Evolutionary conservation across 2,888 invertebrate genomes (phyloP).

Genomic region (Pseudeuparius sepicola): DNA sequence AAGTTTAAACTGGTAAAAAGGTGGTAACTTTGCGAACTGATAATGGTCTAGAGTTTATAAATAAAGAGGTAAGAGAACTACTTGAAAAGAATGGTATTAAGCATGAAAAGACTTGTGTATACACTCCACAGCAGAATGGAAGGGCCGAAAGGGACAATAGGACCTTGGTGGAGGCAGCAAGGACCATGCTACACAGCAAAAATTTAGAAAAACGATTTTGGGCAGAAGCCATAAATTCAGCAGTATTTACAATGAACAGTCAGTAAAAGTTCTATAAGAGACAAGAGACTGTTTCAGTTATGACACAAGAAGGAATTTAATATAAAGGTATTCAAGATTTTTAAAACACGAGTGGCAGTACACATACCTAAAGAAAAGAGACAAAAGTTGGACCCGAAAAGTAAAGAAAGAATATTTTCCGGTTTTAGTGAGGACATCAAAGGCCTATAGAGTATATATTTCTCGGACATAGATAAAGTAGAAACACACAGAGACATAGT

Average conservation of each 20-base stretch:
- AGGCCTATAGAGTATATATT: too few species aligned
- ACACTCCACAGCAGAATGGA: constrained; percentile 7
- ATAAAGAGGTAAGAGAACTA: neutral
- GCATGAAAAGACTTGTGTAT: constrained; percentile 6
- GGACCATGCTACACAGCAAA: too few species aligned
- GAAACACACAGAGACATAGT: too few species aligned
- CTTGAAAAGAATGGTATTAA: constrained; percentile 5
- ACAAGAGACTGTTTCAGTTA: too few species aligned
- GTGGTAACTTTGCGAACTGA: too few species aligned
- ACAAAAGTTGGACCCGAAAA: neutral
- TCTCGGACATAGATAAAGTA: constrained; percentile 2
- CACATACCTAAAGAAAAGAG: constrained; percentile 3
- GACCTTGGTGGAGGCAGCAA: constrained; percentile 7
- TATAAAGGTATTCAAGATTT: neutral
- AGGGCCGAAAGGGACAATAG: constrained; percentile 7
- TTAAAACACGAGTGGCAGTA: neutral
- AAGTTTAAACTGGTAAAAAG: too few species aligned
- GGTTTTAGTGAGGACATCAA: too few species aligned
- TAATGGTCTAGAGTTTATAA: constrained; percentile 8
- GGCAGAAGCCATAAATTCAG: too few species aligned
- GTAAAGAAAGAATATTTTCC: too few species aligned
- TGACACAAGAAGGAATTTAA: constrained; percentile 4
- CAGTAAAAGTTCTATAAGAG: too few species aligned
- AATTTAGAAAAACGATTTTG: too few species aligned
- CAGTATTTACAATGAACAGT: too few species aligned